These are phyloP conservation scores for Tuberolachnus salignus DNA, from an alignment of 2,888 invertebrate species.

Conservation along the genomic window DNA sequence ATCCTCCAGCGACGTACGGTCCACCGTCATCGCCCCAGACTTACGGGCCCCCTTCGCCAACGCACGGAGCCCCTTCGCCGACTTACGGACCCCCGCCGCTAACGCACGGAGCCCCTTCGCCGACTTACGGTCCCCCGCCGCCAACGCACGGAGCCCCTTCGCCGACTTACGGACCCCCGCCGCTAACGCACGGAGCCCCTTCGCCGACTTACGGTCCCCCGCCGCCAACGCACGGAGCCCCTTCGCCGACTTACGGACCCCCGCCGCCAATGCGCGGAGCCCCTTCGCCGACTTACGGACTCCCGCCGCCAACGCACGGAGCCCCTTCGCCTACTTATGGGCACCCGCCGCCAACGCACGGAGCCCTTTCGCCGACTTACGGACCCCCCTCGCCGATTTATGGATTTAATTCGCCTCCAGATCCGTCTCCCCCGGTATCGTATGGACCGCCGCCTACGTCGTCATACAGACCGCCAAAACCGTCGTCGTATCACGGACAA, in stretches of 20 bases:
- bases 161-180: not conserved
- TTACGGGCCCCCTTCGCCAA: not conserved
- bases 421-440: not conserved
- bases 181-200: not conserved
- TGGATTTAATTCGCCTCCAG: too few species aligned
- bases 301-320: not conserved
- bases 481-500: not conserved
- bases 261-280: not conserved
- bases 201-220: not conserved
- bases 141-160: constrained; percentile 1
- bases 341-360: not conserved
- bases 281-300: not conserved
- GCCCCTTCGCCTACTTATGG: not conserved
- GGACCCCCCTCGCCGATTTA: too few species aligned
- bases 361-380: too few species aligned
- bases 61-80: not conserved
- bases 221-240: not conserved
- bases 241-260: not conserved
- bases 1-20: not conserved
- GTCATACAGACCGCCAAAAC: not conserved
- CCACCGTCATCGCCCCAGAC: not conserved
- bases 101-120: not conserved
- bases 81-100: not conserved
- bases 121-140: not conserved
- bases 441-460: not conserved